Conservation (phyloP, 2,797 vertebrate species). For the Serranus cabrilla region DNA sequence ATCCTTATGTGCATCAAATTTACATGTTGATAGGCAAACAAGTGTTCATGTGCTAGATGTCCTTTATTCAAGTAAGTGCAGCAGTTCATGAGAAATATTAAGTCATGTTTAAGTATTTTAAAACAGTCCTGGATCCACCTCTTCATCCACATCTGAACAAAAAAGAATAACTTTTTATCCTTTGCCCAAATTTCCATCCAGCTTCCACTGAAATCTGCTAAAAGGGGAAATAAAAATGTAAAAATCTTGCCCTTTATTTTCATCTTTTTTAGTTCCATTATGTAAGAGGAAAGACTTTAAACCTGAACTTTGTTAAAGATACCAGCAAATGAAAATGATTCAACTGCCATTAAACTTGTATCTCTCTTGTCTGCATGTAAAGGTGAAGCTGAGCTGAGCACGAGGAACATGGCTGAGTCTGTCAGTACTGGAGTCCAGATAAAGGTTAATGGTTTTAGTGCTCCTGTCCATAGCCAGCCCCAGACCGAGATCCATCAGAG, state of each 20-base stretch:
- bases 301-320: not conserved
- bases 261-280: too few species aligned
- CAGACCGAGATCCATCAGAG: constrained; percentile 63
- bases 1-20: not conserved
- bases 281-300: too few species aligned
- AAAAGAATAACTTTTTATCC: not conserved
- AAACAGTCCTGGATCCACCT: not conserved
- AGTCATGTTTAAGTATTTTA: not conserved
- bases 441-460: constrained; percentile 29
- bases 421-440: constrained; percentile 44
- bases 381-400: constrained; percentile 55
- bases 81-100: not conserved
- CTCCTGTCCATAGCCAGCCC: constrained; percentile 21
- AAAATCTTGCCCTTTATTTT: too few species aligned
- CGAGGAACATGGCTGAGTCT: constrained; percentile 3
- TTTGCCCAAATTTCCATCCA: not conserved
- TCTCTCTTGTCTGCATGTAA: constrained; percentile 19
- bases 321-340: not conserved
- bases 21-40: not conserved
- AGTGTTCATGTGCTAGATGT: not conserved
- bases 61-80: not conserved
- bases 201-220: not conserved
- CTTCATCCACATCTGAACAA: not conserved
- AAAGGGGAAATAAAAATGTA: not conserved
- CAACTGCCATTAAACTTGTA: not conserved